Percentiles rank a stretch among this genome's conserved stretches.
These are phyloP conservation scores for Anthoscopus minutus DNA, from an alignment of 2,113 vertebrate species.

Conservation along the genomic window DNA sequence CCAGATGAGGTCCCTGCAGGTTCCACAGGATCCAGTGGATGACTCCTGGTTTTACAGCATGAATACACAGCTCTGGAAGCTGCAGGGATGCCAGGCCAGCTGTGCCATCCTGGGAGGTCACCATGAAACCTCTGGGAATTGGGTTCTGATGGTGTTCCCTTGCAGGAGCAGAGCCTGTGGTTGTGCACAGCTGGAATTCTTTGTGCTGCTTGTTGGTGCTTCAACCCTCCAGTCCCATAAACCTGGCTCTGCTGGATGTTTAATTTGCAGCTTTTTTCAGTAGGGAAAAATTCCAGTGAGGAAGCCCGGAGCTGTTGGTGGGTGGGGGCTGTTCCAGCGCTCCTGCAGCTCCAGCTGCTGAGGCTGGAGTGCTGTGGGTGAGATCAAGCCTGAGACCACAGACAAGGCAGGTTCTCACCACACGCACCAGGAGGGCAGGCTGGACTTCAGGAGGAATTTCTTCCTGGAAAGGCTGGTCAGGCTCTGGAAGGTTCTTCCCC, in stretches of 20 bases:
- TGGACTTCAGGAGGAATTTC: not conserved
- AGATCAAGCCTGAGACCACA: not conserved
- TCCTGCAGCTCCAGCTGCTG: not conserved
- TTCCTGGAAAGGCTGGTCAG: not conserved
- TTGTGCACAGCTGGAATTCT: not conserved
- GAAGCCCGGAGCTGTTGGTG: not conserved
- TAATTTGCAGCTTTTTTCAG: not conserved
- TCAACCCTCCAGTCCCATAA: not conserved
- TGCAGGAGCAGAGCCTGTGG: not conserved
- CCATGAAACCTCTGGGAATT: not conserved
- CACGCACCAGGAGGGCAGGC: not conserved
- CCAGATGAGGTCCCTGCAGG: not conserved
- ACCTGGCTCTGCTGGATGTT: not conserved
- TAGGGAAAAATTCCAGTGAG: accelerated
- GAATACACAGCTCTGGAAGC: not conserved
- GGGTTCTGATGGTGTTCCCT: accelerated
- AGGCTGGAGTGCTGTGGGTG: not conserved
- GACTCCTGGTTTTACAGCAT: not conserved
- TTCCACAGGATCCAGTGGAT: not conserved
- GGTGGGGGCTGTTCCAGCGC: not conserved
- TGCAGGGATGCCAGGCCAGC: not conserved
- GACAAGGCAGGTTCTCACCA: not conserved
- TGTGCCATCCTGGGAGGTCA: not conserved
- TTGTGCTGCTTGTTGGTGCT: not conserved
- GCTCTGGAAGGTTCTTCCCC: not conserved